These are phyloP conservation scores for Cheilosia scutellata DNA, from an alignment of 2,888 invertebrate species.

Conservation along the genomic window DNA sequence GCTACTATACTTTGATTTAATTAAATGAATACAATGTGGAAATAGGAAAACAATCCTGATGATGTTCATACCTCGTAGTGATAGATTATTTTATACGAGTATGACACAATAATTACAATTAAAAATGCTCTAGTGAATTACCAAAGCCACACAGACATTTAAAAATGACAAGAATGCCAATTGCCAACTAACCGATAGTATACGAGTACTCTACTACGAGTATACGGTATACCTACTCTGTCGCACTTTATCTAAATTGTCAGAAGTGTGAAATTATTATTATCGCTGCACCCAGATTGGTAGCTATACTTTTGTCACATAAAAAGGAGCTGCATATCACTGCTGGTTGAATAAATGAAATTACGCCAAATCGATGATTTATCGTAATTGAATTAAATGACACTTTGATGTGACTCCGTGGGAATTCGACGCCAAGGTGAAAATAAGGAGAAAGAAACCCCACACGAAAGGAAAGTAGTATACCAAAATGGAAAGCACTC, in stretches of 20 bases:
- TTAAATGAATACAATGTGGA: no score
- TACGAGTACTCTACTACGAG: slow-evolving; percentile 7
- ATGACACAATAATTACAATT: no score
- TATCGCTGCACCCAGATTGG: slow-evolving; percentile 52
- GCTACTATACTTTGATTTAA: no score
- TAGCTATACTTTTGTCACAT: slow-evolving; percentile 36
- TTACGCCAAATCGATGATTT: slow-evolving; percentile 72
- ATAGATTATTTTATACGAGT: no score
- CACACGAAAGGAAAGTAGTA: slow-evolving; percentile 69
- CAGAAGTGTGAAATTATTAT: slow-evolving; percentile 71
- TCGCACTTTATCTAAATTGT: slow-evolving; percentile 44
- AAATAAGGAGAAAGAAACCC: slow-evolving; percentile 66
- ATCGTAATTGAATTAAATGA: slow-evolving; percentile 74
- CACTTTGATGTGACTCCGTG: slow-evolving; percentile 72
- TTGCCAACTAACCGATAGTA: slow-evolving; percentile 16
- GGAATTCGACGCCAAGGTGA: slow-evolving; percentile 71
- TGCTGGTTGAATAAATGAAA: slow-evolving; percentile 34
- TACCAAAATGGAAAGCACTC: slow-evolving; percentile 68
- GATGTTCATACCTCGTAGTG: no score
- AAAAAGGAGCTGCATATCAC: slow-evolving; percentile 24
- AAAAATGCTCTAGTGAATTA: no score
- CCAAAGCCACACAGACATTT: no score
- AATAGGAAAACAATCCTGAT: no score
- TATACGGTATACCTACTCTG: slow-evolving; percentile 41
- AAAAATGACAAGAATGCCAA: no score